Conservation (phyloP, 1,140 invertebrate species). For the Ladona fulva region DNA sequence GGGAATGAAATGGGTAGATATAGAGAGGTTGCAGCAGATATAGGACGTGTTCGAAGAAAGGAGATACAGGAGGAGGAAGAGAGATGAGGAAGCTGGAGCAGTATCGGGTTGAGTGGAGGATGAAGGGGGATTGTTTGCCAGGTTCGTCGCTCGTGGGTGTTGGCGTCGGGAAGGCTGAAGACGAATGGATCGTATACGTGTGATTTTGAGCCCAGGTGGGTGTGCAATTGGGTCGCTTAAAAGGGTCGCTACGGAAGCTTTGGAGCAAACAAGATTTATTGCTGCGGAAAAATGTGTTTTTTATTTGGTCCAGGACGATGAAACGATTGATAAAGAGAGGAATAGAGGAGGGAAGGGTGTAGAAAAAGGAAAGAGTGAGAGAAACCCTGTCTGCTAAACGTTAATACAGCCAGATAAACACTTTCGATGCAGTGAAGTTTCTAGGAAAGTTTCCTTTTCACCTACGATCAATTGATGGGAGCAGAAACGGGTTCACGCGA, state of each 20-base stretch:
- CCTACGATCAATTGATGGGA: no score
- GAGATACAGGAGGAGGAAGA: no score
- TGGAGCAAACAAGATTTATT: conserved; percentile 6
- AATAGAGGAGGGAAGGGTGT: background rate
- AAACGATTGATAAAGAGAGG: conserved; percentile 9
- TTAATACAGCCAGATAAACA: background rate
- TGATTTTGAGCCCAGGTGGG: background rate
- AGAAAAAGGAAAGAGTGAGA: background rate
- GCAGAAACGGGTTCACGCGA: no score
- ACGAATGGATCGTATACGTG: background rate
- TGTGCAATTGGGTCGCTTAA: background rate
- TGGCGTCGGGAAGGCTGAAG: background rate
- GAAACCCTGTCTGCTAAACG: background rate
- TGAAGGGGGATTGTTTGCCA: background rate
- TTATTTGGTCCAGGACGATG: background rate
- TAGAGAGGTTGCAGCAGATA: background rate
- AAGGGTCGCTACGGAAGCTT: background rate
- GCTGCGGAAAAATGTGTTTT: background rate
- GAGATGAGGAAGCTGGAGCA: no score
- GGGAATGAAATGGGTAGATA: background rate
- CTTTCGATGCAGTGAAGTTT: background rate
- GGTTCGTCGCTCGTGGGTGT: background rate
- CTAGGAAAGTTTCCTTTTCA: background rate
- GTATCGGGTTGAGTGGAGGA: background rate
- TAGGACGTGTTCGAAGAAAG: background rate